A percentile compares a stretch with the other conserved stretches of the same genome.
Evolutionary conservation across 2,113 vertebrate species (phyloP).

Genomic region (Lates calcarifer): DNA sequence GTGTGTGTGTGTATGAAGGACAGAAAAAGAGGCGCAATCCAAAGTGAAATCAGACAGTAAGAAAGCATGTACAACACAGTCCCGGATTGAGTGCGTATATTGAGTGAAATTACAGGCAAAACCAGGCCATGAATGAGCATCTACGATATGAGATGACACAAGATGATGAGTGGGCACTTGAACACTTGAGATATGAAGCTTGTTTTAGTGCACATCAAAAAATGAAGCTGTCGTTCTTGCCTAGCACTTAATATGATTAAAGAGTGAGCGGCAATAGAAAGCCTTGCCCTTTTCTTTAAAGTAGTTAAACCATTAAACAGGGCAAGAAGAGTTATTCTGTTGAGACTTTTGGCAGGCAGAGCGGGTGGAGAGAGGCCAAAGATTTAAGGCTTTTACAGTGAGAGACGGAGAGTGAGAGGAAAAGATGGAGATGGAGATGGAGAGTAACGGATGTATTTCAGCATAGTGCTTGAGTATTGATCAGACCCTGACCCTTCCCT

Average conservation of each 20-base stretch:
- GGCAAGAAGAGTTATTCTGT: conserved; percentile 69
- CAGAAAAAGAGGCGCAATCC: conserved; percentile 32
- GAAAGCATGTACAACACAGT: conserved; percentile 30
- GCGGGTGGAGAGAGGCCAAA: conserved; percentile 49
- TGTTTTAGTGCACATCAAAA: conserved; percentile 60
- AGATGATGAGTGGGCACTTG: conserved; percentile 53
- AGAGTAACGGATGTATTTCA: conserved; percentile 36
- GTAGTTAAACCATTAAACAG: conserved; percentile 75
- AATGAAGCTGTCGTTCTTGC: conserved; percentile 61
- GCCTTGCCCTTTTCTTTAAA: conserved; percentile 64
- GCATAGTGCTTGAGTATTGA: conserved; percentile 40
- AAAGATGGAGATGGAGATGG: conserved; percentile 28
- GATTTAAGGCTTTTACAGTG: conserved; percentile 57
- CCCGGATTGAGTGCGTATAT: neutral
- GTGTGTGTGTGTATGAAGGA: conserved; percentile 7
- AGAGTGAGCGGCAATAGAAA: conserved; percentile 58
- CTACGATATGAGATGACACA: neutral
- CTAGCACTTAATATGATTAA: conserved; percentile 81
- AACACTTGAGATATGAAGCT: conserved; percentile 51
- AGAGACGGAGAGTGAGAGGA: conserved; percentile 25
- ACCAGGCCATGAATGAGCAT: conserved; percentile 6
- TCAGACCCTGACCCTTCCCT: conserved; percentile 41
- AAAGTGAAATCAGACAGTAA: conserved; percentile 56
- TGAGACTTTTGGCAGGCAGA: conserved; percentile 66
- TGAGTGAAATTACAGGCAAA: conserved; percentile 8